Conservation (phyloP, 1,140 invertebrate species). For the Drosophila burlai region DNA sequence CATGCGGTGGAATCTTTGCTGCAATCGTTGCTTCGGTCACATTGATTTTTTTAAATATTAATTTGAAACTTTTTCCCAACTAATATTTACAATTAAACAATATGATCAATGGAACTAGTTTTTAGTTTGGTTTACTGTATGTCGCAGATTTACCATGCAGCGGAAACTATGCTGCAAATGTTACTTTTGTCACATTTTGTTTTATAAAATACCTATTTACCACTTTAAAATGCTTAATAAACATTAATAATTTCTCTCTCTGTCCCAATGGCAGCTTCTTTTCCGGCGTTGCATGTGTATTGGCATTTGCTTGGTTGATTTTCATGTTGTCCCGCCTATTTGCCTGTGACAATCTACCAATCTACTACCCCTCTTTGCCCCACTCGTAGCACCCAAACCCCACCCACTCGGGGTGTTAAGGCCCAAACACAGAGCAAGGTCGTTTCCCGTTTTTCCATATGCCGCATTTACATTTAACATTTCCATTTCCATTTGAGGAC, state of each 20-base stretch:
- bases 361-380: constrained; percentile 5
- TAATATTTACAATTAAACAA: not conserved
- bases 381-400: not conserved
- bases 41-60: not conserved
- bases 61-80: not conserved
- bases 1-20: not conserved
- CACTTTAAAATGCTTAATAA: not conserved
- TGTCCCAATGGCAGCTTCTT: constrained; percentile 13
- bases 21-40: not conserved
- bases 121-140: fast-evolving
- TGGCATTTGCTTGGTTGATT: constrained; percentile 83
- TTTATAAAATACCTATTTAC: not conserved
- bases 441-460: constrained; percentile 71
- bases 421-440: constrained; percentile 81
- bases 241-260: not conserved
- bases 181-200: not conserved
- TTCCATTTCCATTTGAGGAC: constrained; percentile 70
- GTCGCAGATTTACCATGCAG: no score
- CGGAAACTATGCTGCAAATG: not conserved
- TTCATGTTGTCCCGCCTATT: constrained; percentile 81
- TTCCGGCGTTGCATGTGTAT: constrained; percentile 73
- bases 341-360: constrained; percentile 73
- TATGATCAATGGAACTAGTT: not conserved
- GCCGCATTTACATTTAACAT: constrained; percentile 82
- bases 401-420: constrained; percentile 63